phyloP scores from a whole-genome alignment of 2,797 vertebrate genomes.

The Paratrypauchen microcephalus region DNA sequence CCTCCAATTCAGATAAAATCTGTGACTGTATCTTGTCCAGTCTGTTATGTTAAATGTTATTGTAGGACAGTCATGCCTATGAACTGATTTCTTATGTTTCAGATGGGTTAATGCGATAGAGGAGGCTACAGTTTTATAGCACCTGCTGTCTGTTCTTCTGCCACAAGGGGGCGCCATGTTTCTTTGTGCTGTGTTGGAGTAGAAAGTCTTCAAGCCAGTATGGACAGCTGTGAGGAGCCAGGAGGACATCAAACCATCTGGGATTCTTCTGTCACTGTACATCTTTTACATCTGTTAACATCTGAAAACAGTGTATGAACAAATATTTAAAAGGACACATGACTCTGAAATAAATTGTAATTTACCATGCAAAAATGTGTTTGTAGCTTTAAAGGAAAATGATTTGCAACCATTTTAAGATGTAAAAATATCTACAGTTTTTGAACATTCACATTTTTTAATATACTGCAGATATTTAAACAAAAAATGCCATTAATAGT shows the following conservation, averaged over 20 bases:
- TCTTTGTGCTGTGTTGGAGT: conserved; percentile 17
- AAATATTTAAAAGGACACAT: neutral
- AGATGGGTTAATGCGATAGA: conserved; percentile 97
- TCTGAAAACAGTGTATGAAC: no score
- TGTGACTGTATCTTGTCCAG: neutral
- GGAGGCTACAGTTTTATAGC: conserved; percentile 96
- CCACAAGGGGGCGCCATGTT: conserved; percentile 19
- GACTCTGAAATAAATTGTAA: neutral
- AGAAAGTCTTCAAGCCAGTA: neutral
- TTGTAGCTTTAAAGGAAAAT: conserved; percentile 33
- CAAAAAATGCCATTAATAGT: conserved; percentile 55
- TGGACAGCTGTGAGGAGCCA: neutral
- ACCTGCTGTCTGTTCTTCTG: conserved; percentile 57
- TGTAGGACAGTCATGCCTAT: neutral
- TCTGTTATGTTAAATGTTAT: no score
- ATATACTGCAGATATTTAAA: conserved; percentile 52
- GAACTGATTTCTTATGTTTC: conserved; percentile 50
- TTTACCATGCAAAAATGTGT: conserved; percentile 25
- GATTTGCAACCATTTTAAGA: conserved; percentile 29
- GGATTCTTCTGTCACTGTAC: neutral
- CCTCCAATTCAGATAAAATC: neutral
- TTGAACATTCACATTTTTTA: conserved; percentile 66
- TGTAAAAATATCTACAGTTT: conserved; percentile 29
- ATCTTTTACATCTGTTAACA: neutral
- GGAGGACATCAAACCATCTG: conserved; percentile 7